phyloP scores from a whole-genome alignment of 2,113 vertebrate genomes.

The Datnioides undecimradiatus region DNA sequence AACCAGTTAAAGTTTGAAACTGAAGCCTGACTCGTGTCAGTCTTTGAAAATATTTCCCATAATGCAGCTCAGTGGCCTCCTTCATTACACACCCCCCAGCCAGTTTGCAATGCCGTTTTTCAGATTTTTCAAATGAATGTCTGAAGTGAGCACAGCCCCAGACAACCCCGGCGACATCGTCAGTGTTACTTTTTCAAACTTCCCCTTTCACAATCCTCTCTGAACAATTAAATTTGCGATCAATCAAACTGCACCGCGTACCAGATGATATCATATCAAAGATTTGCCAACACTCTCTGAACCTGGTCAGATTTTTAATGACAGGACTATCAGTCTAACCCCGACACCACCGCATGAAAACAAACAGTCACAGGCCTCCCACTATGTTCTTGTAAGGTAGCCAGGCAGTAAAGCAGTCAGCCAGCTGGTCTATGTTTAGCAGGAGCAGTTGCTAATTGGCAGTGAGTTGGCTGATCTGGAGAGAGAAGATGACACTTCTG shows the following conservation, averaged over 20 bases:
- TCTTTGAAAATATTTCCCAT: not conserved
- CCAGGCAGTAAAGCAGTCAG: constrained; percentile 23
- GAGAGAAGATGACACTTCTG: constrained; percentile 33
- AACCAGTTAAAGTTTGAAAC: no score
- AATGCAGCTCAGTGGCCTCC: not conserved
- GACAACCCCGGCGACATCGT: not conserved
- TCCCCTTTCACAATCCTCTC: not conserved
- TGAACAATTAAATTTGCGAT: not conserved
- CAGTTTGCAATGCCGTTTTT: not conserved
- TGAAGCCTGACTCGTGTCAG: not conserved
- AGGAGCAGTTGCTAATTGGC: constrained; percentile 39
- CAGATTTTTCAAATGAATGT: no score
- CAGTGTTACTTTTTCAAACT: not conserved
- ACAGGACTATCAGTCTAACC: not conserved
- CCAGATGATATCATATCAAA: not conserved
- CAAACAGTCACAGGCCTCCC: not conserved
- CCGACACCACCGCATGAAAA: not conserved
- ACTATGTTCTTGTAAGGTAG: not conserved
- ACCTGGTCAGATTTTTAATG: not conserved
- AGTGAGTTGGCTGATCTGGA: constrained; percentile 20
- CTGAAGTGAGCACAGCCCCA: not conserved
- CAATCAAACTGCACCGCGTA: not conserved
- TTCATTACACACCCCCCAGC: not conserved
- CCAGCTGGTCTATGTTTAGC: constrained; percentile 40
- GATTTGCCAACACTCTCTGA: not conserved